Evolutionary conservation across 2,888 invertebrate genomes (phyloP).

Genomic region (Sinohyriopsis cumingii): DNA sequence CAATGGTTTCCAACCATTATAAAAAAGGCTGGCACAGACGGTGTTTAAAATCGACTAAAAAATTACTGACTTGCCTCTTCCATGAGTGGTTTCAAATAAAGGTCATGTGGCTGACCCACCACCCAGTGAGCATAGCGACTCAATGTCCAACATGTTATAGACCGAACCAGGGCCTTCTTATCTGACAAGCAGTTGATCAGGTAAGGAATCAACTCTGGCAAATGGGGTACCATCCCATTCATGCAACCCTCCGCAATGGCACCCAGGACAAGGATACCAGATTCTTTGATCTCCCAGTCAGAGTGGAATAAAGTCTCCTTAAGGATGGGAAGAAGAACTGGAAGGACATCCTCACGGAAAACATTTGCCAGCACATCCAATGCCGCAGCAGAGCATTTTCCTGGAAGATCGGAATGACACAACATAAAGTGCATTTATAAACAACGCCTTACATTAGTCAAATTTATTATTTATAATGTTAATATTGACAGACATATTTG

Average conservation of each 20-base stretch:
- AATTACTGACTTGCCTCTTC: constrained; percentile 79
- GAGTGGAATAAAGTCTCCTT: constrained; percentile 96
- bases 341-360: constrained; percentile 94
- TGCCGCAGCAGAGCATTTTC: constrained; percentile 98
- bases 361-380: constrained; percentile 97
- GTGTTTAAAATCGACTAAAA: not conserved
- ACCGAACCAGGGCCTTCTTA: constrained; percentile 95
- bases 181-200: constrained; percentile 93
- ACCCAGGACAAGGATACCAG: constrained; percentile 93
- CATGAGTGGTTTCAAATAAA: constrained; percentile 94
- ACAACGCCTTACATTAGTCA: not conserved
- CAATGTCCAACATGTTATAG: constrained; percentile 99
- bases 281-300: constrained; percentile 97
- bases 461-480: not conserved
- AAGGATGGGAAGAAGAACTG: constrained; percentile 94
- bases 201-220: constrained; percentile 96
- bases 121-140: constrained; percentile 99
- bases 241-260: constrained; percentile 92
- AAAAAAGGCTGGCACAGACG: too few species aligned
- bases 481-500: not conserved
- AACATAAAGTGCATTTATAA: not conserved
- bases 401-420: constrained; percentile 65
- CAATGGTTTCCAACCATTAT: too few species aligned
- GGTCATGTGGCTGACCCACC: constrained; percentile 94
- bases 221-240: constrained; percentile 96